A percentile compares a stretch with the other conserved stretches of the same genome.
Conservation (phyloP, 2,888 invertebrate genomes). For the Poecilus cupreus region DNA sequence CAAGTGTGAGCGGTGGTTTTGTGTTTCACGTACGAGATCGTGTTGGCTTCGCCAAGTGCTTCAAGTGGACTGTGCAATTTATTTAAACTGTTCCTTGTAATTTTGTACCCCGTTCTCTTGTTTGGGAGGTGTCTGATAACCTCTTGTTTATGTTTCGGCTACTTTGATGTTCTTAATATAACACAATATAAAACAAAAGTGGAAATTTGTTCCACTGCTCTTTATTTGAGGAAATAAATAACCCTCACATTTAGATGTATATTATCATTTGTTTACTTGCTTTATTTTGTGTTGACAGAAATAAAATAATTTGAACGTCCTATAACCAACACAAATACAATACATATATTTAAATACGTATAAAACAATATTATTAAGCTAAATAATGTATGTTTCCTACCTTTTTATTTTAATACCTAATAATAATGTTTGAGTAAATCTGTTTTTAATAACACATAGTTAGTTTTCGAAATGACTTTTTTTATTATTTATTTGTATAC, state of each 20-base stretch:
- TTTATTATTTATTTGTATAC: not conserved
- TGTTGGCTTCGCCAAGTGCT: conserved; percentile 25
- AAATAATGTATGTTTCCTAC: not conserved
- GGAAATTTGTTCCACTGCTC: no score
- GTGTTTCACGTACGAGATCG: conserved; percentile 22
- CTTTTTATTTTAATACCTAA: not conserved
- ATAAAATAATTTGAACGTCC: not conserved
- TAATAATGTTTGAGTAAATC: not conserved
- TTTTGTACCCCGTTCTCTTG: conserved; percentile 15
- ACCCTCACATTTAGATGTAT: no score
- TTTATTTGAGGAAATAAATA: no score
- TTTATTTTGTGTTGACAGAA: not conserved
- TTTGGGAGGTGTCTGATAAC: conserved; percentile 13
- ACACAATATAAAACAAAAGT: not conserved
- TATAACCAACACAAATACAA: not conserved
- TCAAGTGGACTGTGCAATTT: conserved; percentile 52
- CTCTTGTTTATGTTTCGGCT: conserved; percentile 18
- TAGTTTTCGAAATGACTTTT: not conserved
- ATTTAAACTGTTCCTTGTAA: conserved; percentile 44
- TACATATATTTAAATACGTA: no score
- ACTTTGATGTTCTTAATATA: not conserved
- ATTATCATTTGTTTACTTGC: not conserved
- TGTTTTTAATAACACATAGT: not conserved
- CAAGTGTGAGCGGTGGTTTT: conserved; percentile 10
- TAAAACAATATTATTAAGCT: not conserved